Evolutionary conservation across 2,888 invertebrate species (phyloP).

Genomic region (Drosophila mettleri): DNA sequence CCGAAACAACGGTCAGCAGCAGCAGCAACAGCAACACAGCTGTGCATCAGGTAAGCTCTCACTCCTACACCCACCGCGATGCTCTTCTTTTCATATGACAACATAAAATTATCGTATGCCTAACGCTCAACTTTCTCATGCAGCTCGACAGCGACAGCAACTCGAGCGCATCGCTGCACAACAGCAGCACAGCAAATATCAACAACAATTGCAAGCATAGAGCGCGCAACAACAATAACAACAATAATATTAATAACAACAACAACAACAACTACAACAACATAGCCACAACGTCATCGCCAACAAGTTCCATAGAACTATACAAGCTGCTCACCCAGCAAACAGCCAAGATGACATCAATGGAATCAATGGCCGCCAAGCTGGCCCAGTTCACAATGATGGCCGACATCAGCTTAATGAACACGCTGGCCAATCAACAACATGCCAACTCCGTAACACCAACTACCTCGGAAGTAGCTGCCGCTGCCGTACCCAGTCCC

Average conservation of each 20-base stretch:
- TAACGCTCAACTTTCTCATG: constrained; percentile 37
- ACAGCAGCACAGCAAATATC: constrained; percentile 40
- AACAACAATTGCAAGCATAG: constrained; percentile 18
- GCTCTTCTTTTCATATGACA: constrained; percentile 33
- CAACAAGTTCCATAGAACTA: constrained; percentile 57
- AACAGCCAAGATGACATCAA: constrained; percentile 86
- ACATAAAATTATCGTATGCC: constrained; percentile 41
- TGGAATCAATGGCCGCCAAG: constrained; percentile 89
- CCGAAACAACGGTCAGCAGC: constrained; percentile 83
- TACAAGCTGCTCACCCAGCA: constrained; percentile 80
- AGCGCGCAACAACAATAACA: constrained; percentile 26
- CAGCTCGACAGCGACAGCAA: constrained; percentile 89
- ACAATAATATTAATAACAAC: constrained; percentile 30
- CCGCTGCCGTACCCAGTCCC: constrained; percentile 79
- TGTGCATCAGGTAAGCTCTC: constrained; percentile 84
- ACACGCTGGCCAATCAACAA: constrained; percentile 73
- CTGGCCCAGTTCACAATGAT: constrained; percentile 81
- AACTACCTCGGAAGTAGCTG: constrained; percentile 85
- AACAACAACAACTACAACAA: constrained; percentile 22
- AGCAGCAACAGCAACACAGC: constrained; percentile 31
- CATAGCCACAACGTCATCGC: constrained; percentile 30
- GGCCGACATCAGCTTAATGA: constrained; percentile 66
- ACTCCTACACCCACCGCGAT: background rate
- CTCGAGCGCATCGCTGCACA: constrained; percentile 84
- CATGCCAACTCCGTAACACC: constrained; percentile 83